Evolutionary conservation across 2,888 invertebrate species (phyloP), one percentile per base, ranked within the genome.

Genomic region (Tenthredo scrophulariae): DNA sequence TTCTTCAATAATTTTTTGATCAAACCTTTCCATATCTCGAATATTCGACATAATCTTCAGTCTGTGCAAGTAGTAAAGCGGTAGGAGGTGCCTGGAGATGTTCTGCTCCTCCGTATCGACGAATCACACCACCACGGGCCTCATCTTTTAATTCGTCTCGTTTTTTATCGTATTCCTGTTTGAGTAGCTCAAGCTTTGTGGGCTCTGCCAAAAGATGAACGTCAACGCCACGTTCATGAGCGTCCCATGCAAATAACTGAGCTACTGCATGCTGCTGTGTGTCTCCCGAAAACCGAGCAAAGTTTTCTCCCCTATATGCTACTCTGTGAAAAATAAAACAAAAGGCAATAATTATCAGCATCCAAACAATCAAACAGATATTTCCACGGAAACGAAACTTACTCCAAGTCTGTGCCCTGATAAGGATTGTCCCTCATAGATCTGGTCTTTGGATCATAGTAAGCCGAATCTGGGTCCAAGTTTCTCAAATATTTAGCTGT

Each of bases 391-490:
- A 74, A 37, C 70, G 75, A 74, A 75, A 93, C 95, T 94, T 92
- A 96, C 95, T 97, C 97, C 86, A 95, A 94, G 0, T 94, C 94
- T 0, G 94, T 95, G 5, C 94, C 95, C 18, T 96, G 96, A 90
- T 98, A 97, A 0, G 99, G 99, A 94, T 99, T 98, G 89, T 99
- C 99, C 87, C 99, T 96, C 99, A 99, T 99, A 0, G 99, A 98
- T 85, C 99, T 95, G 0, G 99, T 99, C 94, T 99, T 99, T 0
- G 99, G 99, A 94, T 99, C 99, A 93, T 99, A 99, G 94, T 99
- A 99, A 0, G 99, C 99, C 0, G 99, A 99, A 93, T 98, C 98
- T 0, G 98, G 97, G 94, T 99, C 99, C 91, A 99, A 94, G 93
- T 99, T 99, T 85, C 98, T 95, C 87, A 99, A 94, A 93, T 99